Percentiles rank a stretch among this genome's conserved stretches.
phyloP scores from a whole-genome alignment of 1,140 invertebrate genomes.

The Leptoteleia sp. region DNA sequence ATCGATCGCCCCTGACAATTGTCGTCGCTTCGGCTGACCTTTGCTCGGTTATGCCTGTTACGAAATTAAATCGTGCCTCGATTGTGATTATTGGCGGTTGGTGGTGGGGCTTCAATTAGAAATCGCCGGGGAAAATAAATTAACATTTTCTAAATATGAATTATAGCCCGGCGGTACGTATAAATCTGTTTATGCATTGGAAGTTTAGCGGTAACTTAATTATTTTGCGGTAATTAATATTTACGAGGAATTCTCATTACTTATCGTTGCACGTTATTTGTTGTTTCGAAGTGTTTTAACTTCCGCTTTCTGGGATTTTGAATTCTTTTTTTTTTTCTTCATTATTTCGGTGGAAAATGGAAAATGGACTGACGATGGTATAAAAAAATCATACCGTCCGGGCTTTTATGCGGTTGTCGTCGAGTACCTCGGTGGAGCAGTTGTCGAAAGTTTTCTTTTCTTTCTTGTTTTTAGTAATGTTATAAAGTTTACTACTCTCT shows the following conservation, averaged over 20 bases:
- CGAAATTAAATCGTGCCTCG: conserved; percentile 38
- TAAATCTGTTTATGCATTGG: no score
- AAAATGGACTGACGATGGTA: neutral
- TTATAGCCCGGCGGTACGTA: no score
- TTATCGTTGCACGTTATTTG: no score
- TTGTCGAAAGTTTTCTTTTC: conserved; percentile 36
- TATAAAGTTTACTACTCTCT: conserved; percentile 17
- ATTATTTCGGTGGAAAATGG: no score
- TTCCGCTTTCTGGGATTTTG: neutral
- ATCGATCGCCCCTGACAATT: conserved; percentile 47
- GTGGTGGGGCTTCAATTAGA: no score
- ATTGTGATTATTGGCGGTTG: conserved; percentile 13
- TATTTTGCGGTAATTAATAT: no score
- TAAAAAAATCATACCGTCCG: conserved; percentile 7
- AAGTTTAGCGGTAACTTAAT: no score
- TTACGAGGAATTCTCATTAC: no score
- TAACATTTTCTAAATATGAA: no score
- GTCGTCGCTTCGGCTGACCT: conserved; percentile 40
- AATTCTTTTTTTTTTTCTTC: no score
- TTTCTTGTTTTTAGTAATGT: no score
- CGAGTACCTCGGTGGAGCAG: conserved; percentile 4
- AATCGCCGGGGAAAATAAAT: neutral
- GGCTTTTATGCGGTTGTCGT: conserved; percentile 20
- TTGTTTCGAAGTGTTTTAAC: no score
- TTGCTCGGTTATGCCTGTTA: conserved; percentile 35